phyloP scores from a whole-genome alignment of 2,888 invertebrate genomes.

The Scrobipalpa atriplicella region DNA sequence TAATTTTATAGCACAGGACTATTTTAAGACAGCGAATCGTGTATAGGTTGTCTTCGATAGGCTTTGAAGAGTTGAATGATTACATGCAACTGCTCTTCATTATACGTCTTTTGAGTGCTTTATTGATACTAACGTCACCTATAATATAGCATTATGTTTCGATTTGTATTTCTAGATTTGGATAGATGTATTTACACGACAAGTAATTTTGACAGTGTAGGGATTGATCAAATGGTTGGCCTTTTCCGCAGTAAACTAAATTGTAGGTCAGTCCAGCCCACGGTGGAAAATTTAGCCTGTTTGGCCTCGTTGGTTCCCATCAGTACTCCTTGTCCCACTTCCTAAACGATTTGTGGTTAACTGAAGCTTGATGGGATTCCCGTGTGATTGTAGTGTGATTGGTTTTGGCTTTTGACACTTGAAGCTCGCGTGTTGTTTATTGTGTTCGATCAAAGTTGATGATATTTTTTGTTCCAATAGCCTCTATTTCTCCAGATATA shows the following conservation, averaged over 20 bases:
- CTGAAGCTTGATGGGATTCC: slow-evolving; percentile 25
- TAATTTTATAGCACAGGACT: background rate
- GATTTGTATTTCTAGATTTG: too few species aligned
- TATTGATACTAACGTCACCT: too few species aligned
- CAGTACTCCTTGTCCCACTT: background rate
- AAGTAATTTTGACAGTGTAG: background rate
- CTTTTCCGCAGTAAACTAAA: slow-evolving; percentile 24
- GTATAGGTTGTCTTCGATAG: too few species aligned
- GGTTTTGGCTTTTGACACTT: background rate
- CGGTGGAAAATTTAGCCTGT: slow-evolving; percentile 53
- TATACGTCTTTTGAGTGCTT: too few species aligned
- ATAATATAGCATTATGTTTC: too few species aligned
- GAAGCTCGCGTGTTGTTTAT: background rate
- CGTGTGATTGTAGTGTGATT: slow-evolving; percentile 6
- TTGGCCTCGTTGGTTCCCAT: slow-evolving; percentile 1
- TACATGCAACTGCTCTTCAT: too few species aligned
- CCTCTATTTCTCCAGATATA: background rate
- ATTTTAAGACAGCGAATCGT: background rate
- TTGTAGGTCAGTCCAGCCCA: slow-evolving; percentile 15
- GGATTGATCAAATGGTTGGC: background rate
- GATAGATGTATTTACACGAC: background rate
- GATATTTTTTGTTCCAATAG: background rate
- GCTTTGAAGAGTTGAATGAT: too few species aligned
- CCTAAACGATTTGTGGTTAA: background rate
- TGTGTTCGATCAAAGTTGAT: background rate